Conservation (phyloP, 2,113 vertebrate genomes). For the Cyanoramphus novaezelandiae region DNA sequence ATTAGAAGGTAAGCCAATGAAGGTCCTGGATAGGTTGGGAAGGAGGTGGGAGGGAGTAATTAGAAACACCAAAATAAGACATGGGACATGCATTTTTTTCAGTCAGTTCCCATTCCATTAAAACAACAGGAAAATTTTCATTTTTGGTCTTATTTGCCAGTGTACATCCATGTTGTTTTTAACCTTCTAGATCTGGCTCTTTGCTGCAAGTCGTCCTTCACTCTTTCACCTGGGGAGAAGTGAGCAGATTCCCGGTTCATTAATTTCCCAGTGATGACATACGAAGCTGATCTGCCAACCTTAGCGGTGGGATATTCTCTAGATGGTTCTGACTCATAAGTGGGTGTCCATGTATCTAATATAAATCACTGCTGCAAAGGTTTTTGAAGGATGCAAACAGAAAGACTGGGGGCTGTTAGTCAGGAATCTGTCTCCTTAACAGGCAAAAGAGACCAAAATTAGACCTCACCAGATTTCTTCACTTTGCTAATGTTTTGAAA, state of each 20-base stretch:
- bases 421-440: conserved; percentile 24
- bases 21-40: background rate
- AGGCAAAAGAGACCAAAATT: conserved; percentile 35
- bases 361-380: conserved; percentile 36
- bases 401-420: conserved; percentile 39
- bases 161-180: background rate
- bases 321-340: conserved; percentile 27
- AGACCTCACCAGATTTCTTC: conserved; percentile 7
- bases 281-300: background rate
- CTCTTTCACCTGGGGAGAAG: background rate
- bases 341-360: conserved; percentile 11
- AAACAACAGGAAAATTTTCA: background rate
- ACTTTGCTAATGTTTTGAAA: background rate
- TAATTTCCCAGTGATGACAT: background rate
- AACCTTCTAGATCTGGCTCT: background rate
- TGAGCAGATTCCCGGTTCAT: background rate
- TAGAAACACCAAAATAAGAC: background rate
- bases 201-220: background rate
- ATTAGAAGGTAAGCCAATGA: background rate
- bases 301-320: background rate
- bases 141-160: background rate
- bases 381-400: conserved; percentile 21
- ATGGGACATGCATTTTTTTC: background rate
- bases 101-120: background rate
- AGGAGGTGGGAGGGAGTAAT: background rate